Conservation (phyloP, 1,140 invertebrate species). For the Xylocopa sonorina region DNA sequence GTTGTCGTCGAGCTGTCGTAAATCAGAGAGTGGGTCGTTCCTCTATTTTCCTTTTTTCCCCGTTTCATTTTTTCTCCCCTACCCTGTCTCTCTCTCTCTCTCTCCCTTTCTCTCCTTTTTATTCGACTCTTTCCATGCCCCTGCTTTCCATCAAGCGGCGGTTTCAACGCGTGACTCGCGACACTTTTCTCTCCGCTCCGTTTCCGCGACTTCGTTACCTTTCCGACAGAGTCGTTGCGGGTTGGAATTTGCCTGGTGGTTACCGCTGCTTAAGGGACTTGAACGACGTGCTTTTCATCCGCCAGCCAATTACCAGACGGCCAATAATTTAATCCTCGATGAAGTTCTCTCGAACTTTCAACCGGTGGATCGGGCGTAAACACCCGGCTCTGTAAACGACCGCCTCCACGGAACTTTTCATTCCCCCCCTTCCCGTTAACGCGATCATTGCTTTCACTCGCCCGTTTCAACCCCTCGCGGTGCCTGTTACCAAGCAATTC, state of each 20-base stretch:
- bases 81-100: neutral
- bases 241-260: conserved; percentile 9
- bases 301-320: conserved; percentile 52
- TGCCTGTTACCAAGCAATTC: neutral
- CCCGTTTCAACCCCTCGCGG: neutral
- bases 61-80: no score
- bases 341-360: neutral
- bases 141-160: neutral
- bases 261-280: neutral
- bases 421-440: conserved; percentile 20
- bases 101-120: neutral
- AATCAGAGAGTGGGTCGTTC: conserved; percentile 35
- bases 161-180: neutral
- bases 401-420: neutral
- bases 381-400: neutral
- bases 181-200: neutral
- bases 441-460: neutral
- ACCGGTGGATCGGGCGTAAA: neutral
- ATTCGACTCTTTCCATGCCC: neutral
- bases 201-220: conserved; percentile 21
- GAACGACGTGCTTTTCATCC: conserved; percentile 3
- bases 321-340: conserved; percentile 54
- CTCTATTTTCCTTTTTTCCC: neutral
- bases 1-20: conserved; percentile 41
- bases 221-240: conserved; percentile 19